Evolutionary conservation across 2,888 invertebrate species (phyloP), one percentile per base, ranked within the genome.

Genomic region (Azorinus chamasolen): DNA sequence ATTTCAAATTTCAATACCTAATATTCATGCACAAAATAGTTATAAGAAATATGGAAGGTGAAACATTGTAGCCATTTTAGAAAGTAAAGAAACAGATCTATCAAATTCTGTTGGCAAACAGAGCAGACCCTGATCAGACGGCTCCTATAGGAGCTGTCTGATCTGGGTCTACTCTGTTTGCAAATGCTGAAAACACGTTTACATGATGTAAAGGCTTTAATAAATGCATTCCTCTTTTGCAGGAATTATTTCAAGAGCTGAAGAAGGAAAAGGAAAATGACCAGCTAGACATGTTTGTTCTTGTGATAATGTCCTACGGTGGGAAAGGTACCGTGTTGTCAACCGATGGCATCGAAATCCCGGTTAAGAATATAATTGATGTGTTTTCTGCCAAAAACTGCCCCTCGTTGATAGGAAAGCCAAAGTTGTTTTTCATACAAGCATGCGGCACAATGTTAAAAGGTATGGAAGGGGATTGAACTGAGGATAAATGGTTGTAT

Each of bases 261-360:
- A 37, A 59, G 20, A 16, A 41, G 16, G 68, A 66, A 37, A 55
- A 20, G 24, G 45, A 51, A 6, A 25, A 45, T 6, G 74, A 74
- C 25, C 58, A 65, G 2, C 14, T 27, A n/a, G 58, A 71, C 22
- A 61, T 64, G 18, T 79, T 71, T 46, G 58, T 79, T 8, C 45
- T 79, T 20, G 68, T 79, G 20, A 71, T 79, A 18, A 20, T 71
- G 22, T 79, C 79, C 1, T 79, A 79, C 32, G 79, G 79, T 27
- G 79, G 79, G 2, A 53, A 25, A 5, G 74, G 74, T 0, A 79
- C 79, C 0, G 50, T 79, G 2, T 43, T 68, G 58, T 79, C 74
- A 50, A 66, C 20, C 3, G 79, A 74, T 24, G 74, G 66, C 16
- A 27, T 66, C 39, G 70, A 74, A 48, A 46, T 79, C 4, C 22